Percentiles rank a stretch among this genome's conserved stretches.
Conservation (phyloP, 2,113 vertebrate genomes). For the Lagopus leucura region DNA sequence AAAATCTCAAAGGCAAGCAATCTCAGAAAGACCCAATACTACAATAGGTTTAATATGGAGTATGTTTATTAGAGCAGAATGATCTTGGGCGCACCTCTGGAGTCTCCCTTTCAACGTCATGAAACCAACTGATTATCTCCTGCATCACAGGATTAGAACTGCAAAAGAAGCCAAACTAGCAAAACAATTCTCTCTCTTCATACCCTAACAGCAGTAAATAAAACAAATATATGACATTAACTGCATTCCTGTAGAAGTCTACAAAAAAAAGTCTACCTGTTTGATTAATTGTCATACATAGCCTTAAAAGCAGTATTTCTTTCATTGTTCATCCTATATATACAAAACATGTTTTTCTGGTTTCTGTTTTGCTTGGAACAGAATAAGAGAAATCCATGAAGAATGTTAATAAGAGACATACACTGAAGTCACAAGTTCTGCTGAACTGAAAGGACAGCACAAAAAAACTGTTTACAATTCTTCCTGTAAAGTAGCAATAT, state of each 20-base stretch:
- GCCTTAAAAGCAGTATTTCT: background rate
- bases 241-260: background rate
- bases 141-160: background rate
- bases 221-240: background rate
- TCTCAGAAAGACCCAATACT: background rate
- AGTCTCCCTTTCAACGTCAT: background rate
- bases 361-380: background rate
- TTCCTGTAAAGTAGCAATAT: conserved; percentile 5
- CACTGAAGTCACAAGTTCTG: conserved; percentile 31
- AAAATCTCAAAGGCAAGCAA: background rate
- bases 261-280: background rate
- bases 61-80: background rate
- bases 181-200: background rate
- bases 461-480: background rate
- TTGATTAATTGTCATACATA: background rate
- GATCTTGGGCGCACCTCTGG: background rate
- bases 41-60: background rate
- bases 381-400: background rate
- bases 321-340: background rate
- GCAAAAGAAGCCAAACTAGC: background rate
- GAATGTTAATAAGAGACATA: background rate
- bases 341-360: background rate
- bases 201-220: background rate
- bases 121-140: background rate
- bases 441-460: conserved; percentile 3